Evolutionary conservation across 2,797 vertebrate species (phyloP).

Genomic region (Uromys caudimaculatus): DNA sequence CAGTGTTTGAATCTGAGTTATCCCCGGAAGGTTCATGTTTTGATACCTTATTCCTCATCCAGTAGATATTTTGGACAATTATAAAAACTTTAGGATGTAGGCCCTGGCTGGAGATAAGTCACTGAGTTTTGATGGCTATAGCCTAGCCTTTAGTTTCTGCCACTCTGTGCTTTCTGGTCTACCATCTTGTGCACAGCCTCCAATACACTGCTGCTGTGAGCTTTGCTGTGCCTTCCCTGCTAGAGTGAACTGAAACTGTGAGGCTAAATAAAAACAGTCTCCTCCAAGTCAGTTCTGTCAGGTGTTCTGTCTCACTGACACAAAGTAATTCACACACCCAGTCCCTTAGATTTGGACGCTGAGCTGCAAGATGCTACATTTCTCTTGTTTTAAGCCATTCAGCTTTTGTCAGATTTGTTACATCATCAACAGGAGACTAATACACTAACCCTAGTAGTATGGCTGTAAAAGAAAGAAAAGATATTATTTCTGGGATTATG

Average conservation of each 20-base stretch:
- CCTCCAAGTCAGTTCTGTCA: not conserved
- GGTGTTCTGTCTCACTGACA: not conserved
- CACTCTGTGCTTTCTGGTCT: not conserved
- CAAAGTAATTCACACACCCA: not conserved
- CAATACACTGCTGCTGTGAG: not conserved
- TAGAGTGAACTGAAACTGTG: not conserved
- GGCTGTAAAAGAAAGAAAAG: conserved; percentile 5
- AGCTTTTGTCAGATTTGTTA: not conserved
- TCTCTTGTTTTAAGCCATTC: not conserved
- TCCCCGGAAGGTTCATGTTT: not conserved
- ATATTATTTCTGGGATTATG: not conserved
- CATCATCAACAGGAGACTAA: not conserved
- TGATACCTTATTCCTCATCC: not conserved
- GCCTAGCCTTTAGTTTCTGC: not conserved
- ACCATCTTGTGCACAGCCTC: not conserved
- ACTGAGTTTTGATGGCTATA: not conserved
- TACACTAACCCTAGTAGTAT: not conserved
- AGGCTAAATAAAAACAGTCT: not conserved
- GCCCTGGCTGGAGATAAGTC: not conserved
- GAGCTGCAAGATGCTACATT: not conserved
- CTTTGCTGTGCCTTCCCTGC: not conserved
- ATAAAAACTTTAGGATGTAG: not conserved
- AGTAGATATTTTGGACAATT: not conserved
- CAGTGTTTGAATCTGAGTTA: not conserved
- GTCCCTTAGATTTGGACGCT: not conserved